Conservation (phyloP, 2,797 vertebrate species). For the Coregonus sp. region DNA sequence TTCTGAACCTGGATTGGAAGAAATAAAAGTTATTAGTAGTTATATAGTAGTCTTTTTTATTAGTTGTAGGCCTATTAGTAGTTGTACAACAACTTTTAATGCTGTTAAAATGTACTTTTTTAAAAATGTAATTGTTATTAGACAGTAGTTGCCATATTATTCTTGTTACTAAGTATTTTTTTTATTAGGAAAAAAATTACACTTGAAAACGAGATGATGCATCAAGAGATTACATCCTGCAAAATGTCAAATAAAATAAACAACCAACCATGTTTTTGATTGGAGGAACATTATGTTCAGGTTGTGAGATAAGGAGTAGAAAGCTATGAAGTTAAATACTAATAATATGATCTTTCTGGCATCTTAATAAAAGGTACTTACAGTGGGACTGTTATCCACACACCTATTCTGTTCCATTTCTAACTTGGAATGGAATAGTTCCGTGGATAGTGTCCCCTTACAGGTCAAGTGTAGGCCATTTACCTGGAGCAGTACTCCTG, state of each 20-base stretch:
- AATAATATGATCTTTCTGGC: neutral
- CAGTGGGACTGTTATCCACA: neutral
- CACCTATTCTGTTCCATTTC: neutral
- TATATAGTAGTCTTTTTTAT: too few species aligned
- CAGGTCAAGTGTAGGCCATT: neutral
- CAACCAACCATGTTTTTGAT: neutral
- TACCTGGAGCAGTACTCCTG: conserved; percentile 81
- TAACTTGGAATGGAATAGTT: neutral
- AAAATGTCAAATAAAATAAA: too few species aligned
- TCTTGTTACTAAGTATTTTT: too few species aligned
- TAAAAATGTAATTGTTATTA: too few species aligned
- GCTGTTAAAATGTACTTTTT: neutral
- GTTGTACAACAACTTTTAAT: too few species aligned
- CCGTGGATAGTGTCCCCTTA: neutral
- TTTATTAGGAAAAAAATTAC: too few species aligned
- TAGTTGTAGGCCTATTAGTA: too few species aligned
- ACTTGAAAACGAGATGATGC: too few species aligned
- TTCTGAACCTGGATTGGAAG: conserved; percentile 76
- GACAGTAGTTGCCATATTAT: too few species aligned
- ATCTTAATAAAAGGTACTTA: neutral
- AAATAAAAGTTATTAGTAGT: neutral
- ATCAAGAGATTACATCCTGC: too few species aligned
- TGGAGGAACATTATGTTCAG: neutral
- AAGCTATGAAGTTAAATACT: neutral
- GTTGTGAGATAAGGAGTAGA: neutral